Percentiles rank a stretch among this genome's conserved stretches.
Conservation (phyloP, 2,797 vertebrate species). For the Florisuga fusca region DNA sequence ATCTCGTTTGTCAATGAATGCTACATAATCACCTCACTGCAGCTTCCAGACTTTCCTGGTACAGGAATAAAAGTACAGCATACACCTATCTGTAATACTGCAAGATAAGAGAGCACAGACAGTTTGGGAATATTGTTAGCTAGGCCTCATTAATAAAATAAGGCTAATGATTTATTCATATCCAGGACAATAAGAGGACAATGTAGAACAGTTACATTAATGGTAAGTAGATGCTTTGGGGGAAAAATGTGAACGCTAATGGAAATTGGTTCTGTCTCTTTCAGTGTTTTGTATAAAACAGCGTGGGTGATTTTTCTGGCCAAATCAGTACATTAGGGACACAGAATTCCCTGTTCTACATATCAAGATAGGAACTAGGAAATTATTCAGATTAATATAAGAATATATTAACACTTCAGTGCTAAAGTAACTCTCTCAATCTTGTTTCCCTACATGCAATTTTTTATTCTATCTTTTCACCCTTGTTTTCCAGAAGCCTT, state of each 20-base stretch:
- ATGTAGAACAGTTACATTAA: constrained; percentile 64
- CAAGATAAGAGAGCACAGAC: constrained; percentile 55
- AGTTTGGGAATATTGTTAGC: constrained; percentile 74
- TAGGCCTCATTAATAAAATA: constrained; percentile 82
- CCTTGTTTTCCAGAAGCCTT: constrained; percentile 41
- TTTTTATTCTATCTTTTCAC: constrained; percentile 68
- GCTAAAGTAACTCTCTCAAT: constrained; percentile 26
- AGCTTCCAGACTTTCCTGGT: neutral
- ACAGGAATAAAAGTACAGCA: neutral
- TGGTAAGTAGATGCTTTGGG: constrained; percentile 71
- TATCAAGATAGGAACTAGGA: constrained; percentile 47
- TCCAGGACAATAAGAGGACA: constrained; percentile 78
- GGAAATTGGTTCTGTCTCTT: constrained; percentile 62
- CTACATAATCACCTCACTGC: neutral
- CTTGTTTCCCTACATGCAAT: constrained; percentile 46
- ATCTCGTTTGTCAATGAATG: neutral
- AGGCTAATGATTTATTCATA: constrained; percentile 82
- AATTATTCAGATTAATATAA: constrained; percentile 55
- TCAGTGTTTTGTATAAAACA: constrained; percentile 55
- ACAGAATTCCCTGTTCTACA: constrained; percentile 52
- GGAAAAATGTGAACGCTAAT: constrained; percentile 51
- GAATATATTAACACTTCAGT: constrained; percentile 50
- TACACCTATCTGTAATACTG: constrained; percentile 21
- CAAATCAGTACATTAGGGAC: constrained; percentile 59
- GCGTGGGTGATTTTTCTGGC: constrained; percentile 49